Conservation (phyloP, 1,140 invertebrate species). For the Calephelis nemesis region DNA sequence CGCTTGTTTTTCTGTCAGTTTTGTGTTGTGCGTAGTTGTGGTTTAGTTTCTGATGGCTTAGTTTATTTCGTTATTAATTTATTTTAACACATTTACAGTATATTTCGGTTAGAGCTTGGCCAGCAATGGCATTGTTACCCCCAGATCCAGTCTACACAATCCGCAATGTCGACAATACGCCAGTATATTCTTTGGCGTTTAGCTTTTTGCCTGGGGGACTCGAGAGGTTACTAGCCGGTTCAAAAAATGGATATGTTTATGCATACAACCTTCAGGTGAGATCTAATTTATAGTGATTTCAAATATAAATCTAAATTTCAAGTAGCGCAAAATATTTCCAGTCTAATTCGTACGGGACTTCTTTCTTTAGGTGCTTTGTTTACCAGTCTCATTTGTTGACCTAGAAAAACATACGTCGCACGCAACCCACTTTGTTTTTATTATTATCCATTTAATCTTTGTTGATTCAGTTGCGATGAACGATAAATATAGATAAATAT, state of each 20-base stretch:
- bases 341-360: not conserved
- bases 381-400: conserved; percentile 63
- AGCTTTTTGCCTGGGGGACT: conserved; percentile 78
- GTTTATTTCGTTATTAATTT: conserved; percentile 74
- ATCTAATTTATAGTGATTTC: conserved; percentile 52
- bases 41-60: conserved; percentile 75
- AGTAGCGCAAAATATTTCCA: conserved; percentile 20
- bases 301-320: conserved; percentile 30
- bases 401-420: conserved; percentile 45
- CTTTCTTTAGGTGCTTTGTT: conserved; percentile 49
- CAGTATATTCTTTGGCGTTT: conserved; percentile 84
- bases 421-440: conserved; percentile 12
- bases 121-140: conserved; percentile 74
- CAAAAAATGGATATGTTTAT: conserved; percentile 84
- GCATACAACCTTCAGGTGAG: conserved; percentile 86
- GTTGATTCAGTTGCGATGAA: not conserved
- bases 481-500: conserved; percentile 13
- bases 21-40: conserved; percentile 78
- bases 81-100: conserved; percentile 62
- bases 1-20: conserved; percentile 74
- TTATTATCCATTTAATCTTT: not conserved
- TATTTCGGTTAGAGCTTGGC: conserved; percentile 74
- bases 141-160: conserved; percentile 84
- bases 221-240: conserved; percentile 84
- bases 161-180: conserved; percentile 83